Percentiles rank a stretch among this genome's conserved stretches.
Evolutionary conservation across 2,113 vertebrate genomes (phyloP).

Genomic region (Atherinomorus stipes): DNA sequence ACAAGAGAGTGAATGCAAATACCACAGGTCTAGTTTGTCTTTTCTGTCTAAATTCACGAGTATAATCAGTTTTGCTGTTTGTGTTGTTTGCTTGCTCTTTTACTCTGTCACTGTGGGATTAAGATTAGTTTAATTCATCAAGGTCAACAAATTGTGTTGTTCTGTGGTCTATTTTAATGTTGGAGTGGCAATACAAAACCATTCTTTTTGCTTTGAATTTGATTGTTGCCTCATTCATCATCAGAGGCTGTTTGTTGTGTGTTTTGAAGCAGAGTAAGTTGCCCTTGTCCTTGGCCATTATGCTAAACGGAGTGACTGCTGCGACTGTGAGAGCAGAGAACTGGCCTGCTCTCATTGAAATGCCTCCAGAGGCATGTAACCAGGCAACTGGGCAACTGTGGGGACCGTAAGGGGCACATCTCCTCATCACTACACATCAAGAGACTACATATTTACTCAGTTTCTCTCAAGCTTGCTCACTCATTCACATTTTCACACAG

Average conservation of each 20-base stretch:
- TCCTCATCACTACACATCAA: conserved; percentile 57
- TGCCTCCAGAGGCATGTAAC: conserved; percentile 77
- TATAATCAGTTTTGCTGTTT: conserved; percentile 33
- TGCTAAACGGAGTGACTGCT: conserved; percentile 71
- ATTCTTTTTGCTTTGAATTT: conserved; percentile 38
- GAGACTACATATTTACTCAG: conserved; percentile 62
- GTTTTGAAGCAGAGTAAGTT: conserved; percentile 59
- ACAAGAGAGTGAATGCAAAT: conserved; percentile 61
- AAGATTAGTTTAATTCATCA: conserved; percentile 29
- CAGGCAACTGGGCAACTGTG: conserved; percentile 75
- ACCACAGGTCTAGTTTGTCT: conserved; percentile 54
- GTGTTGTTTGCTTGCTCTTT: conserved; percentile 13
- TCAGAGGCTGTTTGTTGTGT: conserved; percentile 51
- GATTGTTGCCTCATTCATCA: conserved; percentile 50
- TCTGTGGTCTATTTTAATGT: conserved; percentile 38
- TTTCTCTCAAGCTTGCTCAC: conserved; percentile 21
- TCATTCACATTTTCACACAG: conserved; percentile 59
- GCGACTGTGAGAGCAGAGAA: conserved; percentile 63
- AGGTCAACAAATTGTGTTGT: conserved; percentile 29
- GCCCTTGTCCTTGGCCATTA: conserved; percentile 69
- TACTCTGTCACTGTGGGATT: conserved; percentile 14
- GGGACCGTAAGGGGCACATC: conserved; percentile 65
- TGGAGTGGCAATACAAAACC: background rate
- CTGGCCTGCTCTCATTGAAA: conserved; percentile 62
- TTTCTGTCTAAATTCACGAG: conserved; percentile 40